Percentiles rank a stretch among this genome's conserved stretches.
Evolutionary conservation across 2,888 invertebrate species (phyloP).

Genomic region (Macrophya annulata): DNA sequence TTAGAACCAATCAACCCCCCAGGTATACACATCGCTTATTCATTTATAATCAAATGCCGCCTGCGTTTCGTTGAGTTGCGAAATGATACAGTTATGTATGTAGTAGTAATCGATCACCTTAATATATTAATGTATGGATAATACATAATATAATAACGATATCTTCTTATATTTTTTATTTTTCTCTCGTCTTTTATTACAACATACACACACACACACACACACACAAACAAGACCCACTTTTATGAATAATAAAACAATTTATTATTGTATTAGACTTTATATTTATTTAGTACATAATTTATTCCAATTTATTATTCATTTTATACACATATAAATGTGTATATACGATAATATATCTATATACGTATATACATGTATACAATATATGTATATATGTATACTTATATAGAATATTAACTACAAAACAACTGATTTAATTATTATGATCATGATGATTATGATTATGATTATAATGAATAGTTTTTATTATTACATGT

Average conservation of each 20-base stretch:
- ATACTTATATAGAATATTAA: no score
- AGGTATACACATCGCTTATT: neutral
- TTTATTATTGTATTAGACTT: neutral
- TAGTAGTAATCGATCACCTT: slow-evolving; percentile 1
- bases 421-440: neutral
- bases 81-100: neutral
- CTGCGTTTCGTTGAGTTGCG: neutral
- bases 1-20: neutral
- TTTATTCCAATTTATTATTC: slow-evolving; percentile 17
- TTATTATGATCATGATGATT: neutral
- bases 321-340: neutral
- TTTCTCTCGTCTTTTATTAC: neutral
- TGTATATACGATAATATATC: no score
- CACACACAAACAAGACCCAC: no score
- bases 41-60: neutral
- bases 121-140: slow-evolving; percentile 10
- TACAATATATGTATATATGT: no score
- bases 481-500: neutral
- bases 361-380: no score
- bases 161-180: neutral
- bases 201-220: neutral
- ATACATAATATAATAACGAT: slow-evolving; percentile 5
- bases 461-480: neutral
- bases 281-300: neutral
- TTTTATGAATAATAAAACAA: neutral